Evolutionary conservation across 2,113 vertebrate species (phyloP).

Genomic region (Syrrhaptes paradoxus): DNA sequence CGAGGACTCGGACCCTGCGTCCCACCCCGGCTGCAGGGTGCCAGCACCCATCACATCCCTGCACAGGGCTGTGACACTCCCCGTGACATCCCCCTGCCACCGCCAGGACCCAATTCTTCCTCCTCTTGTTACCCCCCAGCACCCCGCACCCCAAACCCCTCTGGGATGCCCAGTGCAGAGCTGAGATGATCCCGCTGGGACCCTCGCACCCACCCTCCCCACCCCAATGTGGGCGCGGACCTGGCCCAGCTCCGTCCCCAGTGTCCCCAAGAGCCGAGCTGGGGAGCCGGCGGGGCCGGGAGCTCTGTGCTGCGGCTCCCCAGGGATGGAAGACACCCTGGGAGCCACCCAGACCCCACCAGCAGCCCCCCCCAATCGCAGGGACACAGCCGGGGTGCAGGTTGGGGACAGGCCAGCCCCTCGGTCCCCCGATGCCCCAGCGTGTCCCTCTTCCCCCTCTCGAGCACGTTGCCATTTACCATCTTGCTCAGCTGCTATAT

Average conservation of each 20-base stretch:
- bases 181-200: fast-evolving
- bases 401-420: neutral
- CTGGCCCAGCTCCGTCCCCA: neutral
- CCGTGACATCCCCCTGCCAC: neutral
- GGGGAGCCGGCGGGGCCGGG: fast-evolving
- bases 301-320: neutral
- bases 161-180: fast-evolving
- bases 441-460: neutral
- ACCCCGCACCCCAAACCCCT: neutral
- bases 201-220: neutral
- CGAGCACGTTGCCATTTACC: slow-evolving; percentile 15
- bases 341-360: fast-evolving
- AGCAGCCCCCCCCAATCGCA: neutral
- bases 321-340: fast-evolving
- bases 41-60: neutral
- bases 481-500: slow-evolving; percentile 72
- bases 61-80: fast-evolving
- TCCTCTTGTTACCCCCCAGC: neutral
- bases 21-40: fast-evolving
- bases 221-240: neutral
- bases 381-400: neutral
- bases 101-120: fast-evolving
- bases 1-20: neutral
- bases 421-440: fast-evolving
- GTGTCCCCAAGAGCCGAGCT: neutral